phyloP scores from a whole-genome alignment of 2,888 invertebrate species.

The Priocnemis perturbator region DNA sequence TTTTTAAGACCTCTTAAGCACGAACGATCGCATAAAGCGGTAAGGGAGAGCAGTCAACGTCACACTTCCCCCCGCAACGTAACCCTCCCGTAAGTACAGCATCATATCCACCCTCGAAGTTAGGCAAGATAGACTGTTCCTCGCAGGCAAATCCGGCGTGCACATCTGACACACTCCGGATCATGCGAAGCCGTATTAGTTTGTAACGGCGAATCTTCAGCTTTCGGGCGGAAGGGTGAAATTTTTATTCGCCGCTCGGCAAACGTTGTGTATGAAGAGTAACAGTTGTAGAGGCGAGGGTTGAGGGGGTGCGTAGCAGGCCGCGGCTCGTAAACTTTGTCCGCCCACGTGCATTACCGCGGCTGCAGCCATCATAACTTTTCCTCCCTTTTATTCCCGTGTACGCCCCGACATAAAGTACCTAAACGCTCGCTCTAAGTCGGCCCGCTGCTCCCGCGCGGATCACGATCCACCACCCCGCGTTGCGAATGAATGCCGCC shows the following conservation, averaged over 20 bases:
- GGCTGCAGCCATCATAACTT: constrained; percentile 61
- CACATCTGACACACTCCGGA: constrained; percentile 20
- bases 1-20: no score
- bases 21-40: no score
- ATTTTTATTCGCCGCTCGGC: constrained; percentile 37
- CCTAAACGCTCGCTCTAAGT: constrained; percentile 51
- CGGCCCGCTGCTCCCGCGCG: constrained; percentile 27
- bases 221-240: constrained; percentile 16
- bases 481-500: no score
- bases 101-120: no score
- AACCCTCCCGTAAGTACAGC: no score
- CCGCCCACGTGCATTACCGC: constrained; percentile 54
- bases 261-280: neutral
- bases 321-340: constrained; percentile 63
- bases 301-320: constrained; percentile 19
- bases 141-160: constrained; percentile 4
- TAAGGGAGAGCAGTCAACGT: no score
- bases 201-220: constrained; percentile 25
- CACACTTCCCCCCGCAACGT: no score
- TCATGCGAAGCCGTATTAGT: constrained; percentile 24
- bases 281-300: neutral
- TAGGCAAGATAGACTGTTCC: neutral
- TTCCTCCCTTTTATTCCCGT: constrained; percentile 59
- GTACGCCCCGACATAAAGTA: constrained; percentile 59
- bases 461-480: constrained; percentile 26